These are phyloP conservation scores for Porites australiensis DNA, from an alignment of 64 coral and sea anemone genomes.

Conservation along the genomic window DNA sequence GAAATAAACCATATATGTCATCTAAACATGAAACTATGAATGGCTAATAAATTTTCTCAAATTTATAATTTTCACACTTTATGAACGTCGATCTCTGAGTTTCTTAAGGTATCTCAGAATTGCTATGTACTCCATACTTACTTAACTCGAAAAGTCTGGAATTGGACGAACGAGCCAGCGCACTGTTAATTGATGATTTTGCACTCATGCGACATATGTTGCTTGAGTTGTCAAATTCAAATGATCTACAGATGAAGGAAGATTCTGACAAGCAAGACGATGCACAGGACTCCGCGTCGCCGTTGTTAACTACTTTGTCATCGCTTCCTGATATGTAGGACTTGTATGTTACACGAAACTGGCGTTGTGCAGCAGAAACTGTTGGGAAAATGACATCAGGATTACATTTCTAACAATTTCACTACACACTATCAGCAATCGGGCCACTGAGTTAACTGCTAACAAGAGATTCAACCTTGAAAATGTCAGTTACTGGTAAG, in stretches of 20 bases:
- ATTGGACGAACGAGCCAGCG: not conserved
- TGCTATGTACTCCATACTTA: conserved; percentile 34
- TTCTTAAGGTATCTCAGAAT: no score
- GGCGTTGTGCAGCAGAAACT: conserved; percentile 52
- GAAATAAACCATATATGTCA: no score
- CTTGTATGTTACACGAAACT: conserved; percentile 50
- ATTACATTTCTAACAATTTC: no score
- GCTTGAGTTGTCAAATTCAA: conserved; percentile 77
- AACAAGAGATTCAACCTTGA: no score
- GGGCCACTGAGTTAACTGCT: no score
- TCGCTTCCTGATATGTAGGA: conserved; percentile 48
- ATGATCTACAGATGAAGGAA: conserved; percentile 79
- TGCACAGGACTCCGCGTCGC: conserved; percentile 59
- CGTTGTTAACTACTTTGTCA: conserved; percentile 11
- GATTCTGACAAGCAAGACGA: conserved; percentile 38
- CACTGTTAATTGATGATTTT: conserved; percentile 46
- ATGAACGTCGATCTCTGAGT: no score
- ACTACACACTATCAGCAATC: no score
- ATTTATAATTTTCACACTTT: no score
- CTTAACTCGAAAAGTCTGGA: conserved; percentile 77
- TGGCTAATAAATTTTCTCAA: no score
- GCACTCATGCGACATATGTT: conserved; percentile 66
- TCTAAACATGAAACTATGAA: no score
- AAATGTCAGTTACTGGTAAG: no score
- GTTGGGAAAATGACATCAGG: no score